phyloP scores from a whole-genome alignment of 2,113 vertebrate genomes.

The Sorex araneus region DNA sequence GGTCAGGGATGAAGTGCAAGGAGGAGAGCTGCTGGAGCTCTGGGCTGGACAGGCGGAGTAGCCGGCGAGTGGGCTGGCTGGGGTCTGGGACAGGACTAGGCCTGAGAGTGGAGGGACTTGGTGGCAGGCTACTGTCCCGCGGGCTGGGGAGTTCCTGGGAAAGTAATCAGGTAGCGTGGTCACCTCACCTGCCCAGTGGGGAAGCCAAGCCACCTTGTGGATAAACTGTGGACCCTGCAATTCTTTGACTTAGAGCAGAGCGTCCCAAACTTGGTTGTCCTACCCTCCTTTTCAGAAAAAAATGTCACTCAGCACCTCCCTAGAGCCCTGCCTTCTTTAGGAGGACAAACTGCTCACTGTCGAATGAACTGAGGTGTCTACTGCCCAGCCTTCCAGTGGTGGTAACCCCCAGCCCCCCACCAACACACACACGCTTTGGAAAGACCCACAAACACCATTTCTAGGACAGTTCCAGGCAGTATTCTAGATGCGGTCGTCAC shows the following conservation, averaged over 20 bases:
- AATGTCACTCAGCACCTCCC: too few species aligned
- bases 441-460: too few species aligned
- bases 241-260: too few species aligned
- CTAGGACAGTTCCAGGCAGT: too few species aligned
- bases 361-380: too few species aligned
- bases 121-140: neutral
- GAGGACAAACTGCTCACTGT: too few species aligned
- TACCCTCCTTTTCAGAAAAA: neutral
- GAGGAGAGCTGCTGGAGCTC: conserved; percentile 92
- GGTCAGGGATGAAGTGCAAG: conserved; percentile 88
- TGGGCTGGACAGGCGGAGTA: conserved; percentile 83
- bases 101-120: neutral
- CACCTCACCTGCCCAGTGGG: neutral
- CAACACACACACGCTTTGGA: too few species aligned
- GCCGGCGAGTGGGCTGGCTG: conserved; percentile 53
- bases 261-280: too few species aligned
- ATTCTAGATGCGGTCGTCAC: too few species aligned
- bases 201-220: neutral
- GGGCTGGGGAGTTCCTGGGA: conserved; percentile 64
- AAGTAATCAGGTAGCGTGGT: conserved; percentile 43
- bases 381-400: too few species aligned
- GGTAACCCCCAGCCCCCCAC: too few species aligned
- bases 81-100: conserved; percentile 7
- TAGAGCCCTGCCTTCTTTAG: too few species aligned
- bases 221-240: neutral